Conservation (phyloP, 2,888 invertebrate species). For the Notodonta dromedarius region DNA sequence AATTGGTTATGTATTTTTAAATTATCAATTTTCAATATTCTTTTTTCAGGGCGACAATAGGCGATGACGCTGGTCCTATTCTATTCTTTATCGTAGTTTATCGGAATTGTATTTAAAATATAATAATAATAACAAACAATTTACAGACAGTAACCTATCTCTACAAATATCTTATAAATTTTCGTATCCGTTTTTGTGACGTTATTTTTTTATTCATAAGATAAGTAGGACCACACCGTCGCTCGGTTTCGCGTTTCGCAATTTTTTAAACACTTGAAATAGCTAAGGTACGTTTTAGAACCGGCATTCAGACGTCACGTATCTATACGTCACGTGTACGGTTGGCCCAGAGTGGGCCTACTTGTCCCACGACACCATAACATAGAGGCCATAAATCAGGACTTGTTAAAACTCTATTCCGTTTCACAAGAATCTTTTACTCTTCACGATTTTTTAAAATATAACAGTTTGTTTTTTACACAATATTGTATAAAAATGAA, state of each 20-base stretch:
- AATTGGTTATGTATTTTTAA: too few relatives aligned
- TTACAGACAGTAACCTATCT: too few relatives aligned
- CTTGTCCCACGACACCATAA: constrained; percentile 73
- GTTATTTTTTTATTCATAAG: neutral
- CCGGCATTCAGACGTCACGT: constrained; percentile 60
- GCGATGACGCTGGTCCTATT: too few relatives aligned
- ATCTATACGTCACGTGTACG: too few relatives aligned
- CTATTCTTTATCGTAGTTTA: too few relatives aligned
- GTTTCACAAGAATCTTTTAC: constrained; percentile 32
- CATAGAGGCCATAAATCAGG: constrained; percentile 71
- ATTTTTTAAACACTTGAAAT: constrained; percentile 47
- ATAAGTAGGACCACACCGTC: neutral
- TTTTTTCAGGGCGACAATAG: too few relatives aligned
- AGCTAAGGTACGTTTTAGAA: constrained; percentile 30
- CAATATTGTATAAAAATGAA: too few relatives aligned
- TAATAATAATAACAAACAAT: too few relatives aligned
- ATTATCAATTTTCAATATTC: too few relatives aligned
- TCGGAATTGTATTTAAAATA: too few relatives aligned
- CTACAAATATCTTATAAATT: too few relatives aligned
- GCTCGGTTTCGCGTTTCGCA: constrained; percentile 40
- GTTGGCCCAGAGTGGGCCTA: constrained; percentile 47
- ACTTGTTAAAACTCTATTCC: constrained; percentile 62
- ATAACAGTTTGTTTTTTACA: too few relatives aligned
- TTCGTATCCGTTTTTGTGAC: neutral
- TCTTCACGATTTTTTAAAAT: constrained; percentile 31